Base-by-base conservation (phyloP, 2,797 vertebrate genomes). In the Lepus townsendii region DNA sequence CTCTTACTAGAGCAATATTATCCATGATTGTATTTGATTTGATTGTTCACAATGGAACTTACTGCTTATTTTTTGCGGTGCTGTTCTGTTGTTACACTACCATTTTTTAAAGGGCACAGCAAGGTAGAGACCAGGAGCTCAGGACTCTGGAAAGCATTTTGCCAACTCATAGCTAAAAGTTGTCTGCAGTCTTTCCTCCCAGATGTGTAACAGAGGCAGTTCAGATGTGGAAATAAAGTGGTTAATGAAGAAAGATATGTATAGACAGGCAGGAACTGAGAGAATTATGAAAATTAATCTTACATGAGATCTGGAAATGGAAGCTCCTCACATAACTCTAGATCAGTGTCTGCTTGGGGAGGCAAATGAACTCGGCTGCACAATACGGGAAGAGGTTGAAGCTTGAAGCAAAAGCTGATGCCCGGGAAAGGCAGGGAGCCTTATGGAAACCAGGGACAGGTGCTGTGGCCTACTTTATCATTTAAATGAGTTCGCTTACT, bases 261-360 rank as follows among this genome's bases (percentile, higher is more conserved):
- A 93, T 86, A 96, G 94, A 83, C 83, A 97, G 97, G 94, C 96
- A 97, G 97, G 96, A 98, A 98, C 97, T 97, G 90, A 97, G 96
- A 98, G 94, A 98, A 98, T 97, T 98, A 98, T 96, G 96, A 96
- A 98, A 98, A 98, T 98, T 97, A 98, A 98, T 98, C 98, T 98
- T 98, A 96, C 96, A 97, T 98, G 97, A 97, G 97, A 97, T 96
- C 97, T 97, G 96, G 94, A 98, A 98, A 98, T 97, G 95, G 98
- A 98, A 96, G 96, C 95, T 97, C 91, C 91, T 96, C 80, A n/a
- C 97, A 94, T 97, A 97, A 98, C 98, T 98, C 96, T 95, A 96
- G 97, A 96, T 93, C 84, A 62, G 65, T 30, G 52, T 93, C 88
- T 92, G 83, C 85, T 89, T 92, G 66, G 72, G 87, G 96, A 98